Conservation (phyloP, 2,797 vertebrate genomes). For the Apogon talboti region DNA sequence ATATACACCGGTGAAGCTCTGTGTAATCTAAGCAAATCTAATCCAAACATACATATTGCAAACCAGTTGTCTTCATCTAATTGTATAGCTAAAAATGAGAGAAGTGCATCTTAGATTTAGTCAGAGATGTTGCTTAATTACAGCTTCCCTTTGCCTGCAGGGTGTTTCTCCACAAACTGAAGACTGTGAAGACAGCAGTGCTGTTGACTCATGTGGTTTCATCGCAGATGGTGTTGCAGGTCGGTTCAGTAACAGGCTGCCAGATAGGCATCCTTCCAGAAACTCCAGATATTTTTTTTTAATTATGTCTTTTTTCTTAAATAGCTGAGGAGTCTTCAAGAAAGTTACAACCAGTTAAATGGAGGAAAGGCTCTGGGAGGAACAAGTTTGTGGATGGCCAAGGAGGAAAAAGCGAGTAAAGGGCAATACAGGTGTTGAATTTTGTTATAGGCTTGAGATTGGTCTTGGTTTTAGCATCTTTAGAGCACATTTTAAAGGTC, state of each 20-base stretch:
- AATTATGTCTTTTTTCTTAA: conserved; percentile 13
- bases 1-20: too few species aligned
- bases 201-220: conserved; percentile 35
- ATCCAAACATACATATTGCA: neutral
- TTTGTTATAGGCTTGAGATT: too few species aligned
- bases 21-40: too few species aligned
- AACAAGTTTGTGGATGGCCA: conserved; percentile 58
- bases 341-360: conserved; percentile 65
- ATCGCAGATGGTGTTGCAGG: conserved; percentile 53
- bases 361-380: conserved; percentile 52
- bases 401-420: conserved; percentile 49
- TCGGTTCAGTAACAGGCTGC: conserved; percentile 44
- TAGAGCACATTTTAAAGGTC: too few species aligned
- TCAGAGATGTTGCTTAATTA: neutral
- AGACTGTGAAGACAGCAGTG: conserved; percentile 58
- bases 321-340: conserved; percentile 56
- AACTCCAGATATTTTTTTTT: conserved; percentile 2
- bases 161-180: conserved; percentile 35
- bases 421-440: conserved; percentile 1
- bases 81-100: neutral
- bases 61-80: neutral
- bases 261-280: neutral
- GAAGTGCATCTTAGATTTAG: neutral
- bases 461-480: too few species aligned
- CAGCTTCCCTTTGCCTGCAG: conserved; percentile 53